Evolutionary conservation across 2,113 vertebrate genomes (phyloP).

Genomic region (Ictalurus punctatus): DNA sequence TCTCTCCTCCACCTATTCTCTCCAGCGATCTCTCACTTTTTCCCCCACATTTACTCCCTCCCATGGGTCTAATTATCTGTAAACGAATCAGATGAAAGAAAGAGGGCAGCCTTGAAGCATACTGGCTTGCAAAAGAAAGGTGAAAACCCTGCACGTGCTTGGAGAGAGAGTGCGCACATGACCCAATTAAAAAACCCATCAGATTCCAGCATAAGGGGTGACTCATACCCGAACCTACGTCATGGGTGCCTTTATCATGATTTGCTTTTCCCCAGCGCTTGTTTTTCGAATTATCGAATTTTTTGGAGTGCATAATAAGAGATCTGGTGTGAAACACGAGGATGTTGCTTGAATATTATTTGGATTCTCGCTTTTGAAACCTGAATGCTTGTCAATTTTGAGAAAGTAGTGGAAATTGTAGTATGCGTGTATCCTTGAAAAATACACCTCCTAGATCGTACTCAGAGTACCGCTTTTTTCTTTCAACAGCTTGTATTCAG

Average conservation of each 20-base stretch:
- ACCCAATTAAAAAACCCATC: conserved; percentile 22
- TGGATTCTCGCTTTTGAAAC: neutral
- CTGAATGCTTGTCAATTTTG: neutral
- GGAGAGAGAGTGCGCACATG: conserved; percentile 17
- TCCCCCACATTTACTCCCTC: conserved; percentile 44
- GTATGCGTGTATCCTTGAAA: neutral
- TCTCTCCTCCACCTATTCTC: neutral
- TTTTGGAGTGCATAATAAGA: neutral
- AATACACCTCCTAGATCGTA: neutral
- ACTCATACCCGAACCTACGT: neutral
- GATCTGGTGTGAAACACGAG: neutral
- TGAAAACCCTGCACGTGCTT: conserved; percentile 43
- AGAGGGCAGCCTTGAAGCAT: conserved; percentile 66
- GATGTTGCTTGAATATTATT: neutral
- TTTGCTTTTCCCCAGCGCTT: neutral
- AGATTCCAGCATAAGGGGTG: conserved; percentile 16
- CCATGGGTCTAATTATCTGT: conserved; percentile 72
- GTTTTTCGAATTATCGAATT: neutral
- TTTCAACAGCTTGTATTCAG: neutral
- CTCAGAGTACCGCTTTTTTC: neutral
- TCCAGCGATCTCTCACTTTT: neutral
- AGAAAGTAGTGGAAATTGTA: neutral
- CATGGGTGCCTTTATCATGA: conserved; percentile 10
- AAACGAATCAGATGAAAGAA: conserved; percentile 61
- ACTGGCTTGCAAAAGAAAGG: conserved; percentile 55